Conservation (phyloP, 2,888 invertebrate genomes). For the Oligia latruncula region DNA sequence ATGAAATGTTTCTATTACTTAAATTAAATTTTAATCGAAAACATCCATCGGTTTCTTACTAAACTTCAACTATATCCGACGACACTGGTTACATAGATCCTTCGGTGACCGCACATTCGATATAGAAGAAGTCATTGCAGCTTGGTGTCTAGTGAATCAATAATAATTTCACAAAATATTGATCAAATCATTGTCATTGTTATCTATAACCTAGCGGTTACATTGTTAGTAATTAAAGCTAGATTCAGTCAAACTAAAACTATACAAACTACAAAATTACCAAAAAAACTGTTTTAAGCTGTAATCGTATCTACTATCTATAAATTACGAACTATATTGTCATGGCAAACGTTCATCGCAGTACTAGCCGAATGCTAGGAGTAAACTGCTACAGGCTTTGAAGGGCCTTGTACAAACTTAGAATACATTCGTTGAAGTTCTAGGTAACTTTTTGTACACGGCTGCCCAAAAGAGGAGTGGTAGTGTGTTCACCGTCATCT, state of each 20-base stretch:
- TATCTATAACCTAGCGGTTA: conserved; percentile 36
- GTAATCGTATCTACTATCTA: not conserved
- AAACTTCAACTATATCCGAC: no score
- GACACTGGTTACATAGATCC: no score
- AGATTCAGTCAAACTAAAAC: conserved; percentile 68
- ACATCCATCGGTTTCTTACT: no score
- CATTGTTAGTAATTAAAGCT: conserved; percentile 69
- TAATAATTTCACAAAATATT: not conserved
- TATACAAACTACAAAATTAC: conserved; percentile 43
- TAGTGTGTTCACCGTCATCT: no score
- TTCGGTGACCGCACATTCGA: not conserved
- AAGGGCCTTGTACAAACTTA: no score
- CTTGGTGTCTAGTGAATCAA: not conserved
- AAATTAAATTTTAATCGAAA: no score
- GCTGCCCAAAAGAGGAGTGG: no score
- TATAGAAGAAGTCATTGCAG: not conserved
- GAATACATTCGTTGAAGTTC: not conserved
- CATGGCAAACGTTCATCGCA: conserved; percentile 17
- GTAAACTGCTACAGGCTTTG: not conserved
- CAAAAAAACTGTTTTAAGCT: not conserved
- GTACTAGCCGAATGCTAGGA: not conserved
- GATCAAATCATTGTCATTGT: not conserved
- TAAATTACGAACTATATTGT: conserved; percentile 25
- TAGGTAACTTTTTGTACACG: no score
- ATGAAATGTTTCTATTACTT: no score